phyloP scores from a whole-genome alignment of 2,888 invertebrate species.

The Sarcophaga rosellei region DNA sequence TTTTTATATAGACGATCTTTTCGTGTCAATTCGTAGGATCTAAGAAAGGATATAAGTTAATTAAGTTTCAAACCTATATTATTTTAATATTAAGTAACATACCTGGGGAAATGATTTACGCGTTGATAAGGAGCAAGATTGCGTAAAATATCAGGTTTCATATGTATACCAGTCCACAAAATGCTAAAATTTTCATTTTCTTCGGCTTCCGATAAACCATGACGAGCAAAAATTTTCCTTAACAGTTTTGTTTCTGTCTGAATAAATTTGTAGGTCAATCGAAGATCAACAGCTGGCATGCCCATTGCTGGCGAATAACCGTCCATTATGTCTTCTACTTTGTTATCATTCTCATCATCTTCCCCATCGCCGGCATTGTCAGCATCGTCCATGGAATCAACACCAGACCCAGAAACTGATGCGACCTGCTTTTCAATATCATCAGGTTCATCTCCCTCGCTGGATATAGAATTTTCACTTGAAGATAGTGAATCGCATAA shows the following conservation, averaged over 20 bases:
- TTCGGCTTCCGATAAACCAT: slow-evolving; percentile 87
- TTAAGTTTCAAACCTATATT: neutral
- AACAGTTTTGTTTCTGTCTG: slow-evolving; percentile 92
- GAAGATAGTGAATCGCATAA: slow-evolving; percentile 75
- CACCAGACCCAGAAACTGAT: neutral
- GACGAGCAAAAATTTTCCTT: slow-evolving; percentile 88
- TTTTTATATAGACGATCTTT: slow-evolving; percentile 97
- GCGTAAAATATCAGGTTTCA: slow-evolving; percentile 93
- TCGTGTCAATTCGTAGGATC: slow-evolving; percentile 96
- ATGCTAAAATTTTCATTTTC: slow-evolving; percentile 91
- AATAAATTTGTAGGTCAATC: slow-evolving; percentile 90
- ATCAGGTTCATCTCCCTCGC: slow-evolving; percentile 75
- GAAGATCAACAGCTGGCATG: slow-evolving; percentile 87
- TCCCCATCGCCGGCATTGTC: slow-evolving; percentile 70
- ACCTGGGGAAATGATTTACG: slow-evolving; percentile 97
- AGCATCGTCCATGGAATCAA: slow-evolving; percentile 3
- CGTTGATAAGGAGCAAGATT: slow-evolving; percentile 93
- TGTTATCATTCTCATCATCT: slow-evolving; percentile 58
- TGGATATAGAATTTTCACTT: slow-evolving; percentile 79
- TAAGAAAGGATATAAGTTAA: slow-evolving; percentile 75
- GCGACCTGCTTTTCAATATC: slow-evolving; percentile 72
- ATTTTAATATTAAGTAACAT: slow-evolving; percentile 68
- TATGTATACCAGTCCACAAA: slow-evolving; percentile 95
- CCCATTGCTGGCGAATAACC: slow-evolving; percentile 75
- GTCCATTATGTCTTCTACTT: slow-evolving; percentile 68